These are phyloP conservation scores for Teinopalpus imperialis DNA, from an alignment of 2,888 invertebrate genomes.

Conservation along the genomic window DNA sequence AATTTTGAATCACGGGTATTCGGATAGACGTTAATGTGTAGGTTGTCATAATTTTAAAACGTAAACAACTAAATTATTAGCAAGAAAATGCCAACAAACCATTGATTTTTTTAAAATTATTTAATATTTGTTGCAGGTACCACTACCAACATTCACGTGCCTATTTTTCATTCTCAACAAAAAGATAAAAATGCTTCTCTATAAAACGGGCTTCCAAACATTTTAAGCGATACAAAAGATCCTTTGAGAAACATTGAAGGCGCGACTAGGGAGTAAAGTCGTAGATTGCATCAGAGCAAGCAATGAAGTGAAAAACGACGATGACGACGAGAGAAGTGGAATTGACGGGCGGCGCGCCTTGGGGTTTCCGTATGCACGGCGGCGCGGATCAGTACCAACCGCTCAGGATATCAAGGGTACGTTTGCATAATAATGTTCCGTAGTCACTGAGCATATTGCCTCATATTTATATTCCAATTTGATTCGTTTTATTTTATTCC, in stretches of 20 bases:
- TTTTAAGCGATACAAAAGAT: slow-evolving; percentile 8
- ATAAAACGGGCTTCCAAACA: slow-evolving; percentile 10
- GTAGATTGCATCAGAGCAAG: slow-evolving; percentile 25
- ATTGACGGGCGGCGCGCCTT: slow-evolving; percentile 91
- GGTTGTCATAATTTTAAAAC: no score
- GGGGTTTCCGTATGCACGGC: slow-evolving; percentile 95
- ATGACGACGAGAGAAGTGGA: slow-evolving; percentile 89
- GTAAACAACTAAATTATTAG: no score
- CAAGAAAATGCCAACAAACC: no score
- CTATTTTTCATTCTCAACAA: neutral
- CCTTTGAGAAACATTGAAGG: slow-evolving; percentile 10
- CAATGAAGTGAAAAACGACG: slow-evolving; percentile 60
- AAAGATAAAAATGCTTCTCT: neutral
- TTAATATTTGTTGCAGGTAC: slow-evolving; percentile 18
- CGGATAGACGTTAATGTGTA: no score
- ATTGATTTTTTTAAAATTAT: neutral
- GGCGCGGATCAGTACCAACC: slow-evolving; percentile 90
- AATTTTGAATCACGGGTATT: no score
- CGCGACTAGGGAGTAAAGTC: slow-evolving; percentile 1
- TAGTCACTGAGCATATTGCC: slow-evolving; percentile 8
- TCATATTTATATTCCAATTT: slow-evolving; percentile 18
- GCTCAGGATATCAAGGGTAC: slow-evolving; percentile 90
- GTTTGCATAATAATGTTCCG: slow-evolving; percentile 44
- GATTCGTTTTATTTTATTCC: slow-evolving; percentile 6
- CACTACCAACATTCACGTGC: neutral